A percentile compares a stretch with the other conserved stretches of the same genome.
These are phyloP conservation scores for Anomalospiza imberbis DNA, from an alignment of 2,797 vertebrate genomes.

Conservation along the genomic window DNA sequence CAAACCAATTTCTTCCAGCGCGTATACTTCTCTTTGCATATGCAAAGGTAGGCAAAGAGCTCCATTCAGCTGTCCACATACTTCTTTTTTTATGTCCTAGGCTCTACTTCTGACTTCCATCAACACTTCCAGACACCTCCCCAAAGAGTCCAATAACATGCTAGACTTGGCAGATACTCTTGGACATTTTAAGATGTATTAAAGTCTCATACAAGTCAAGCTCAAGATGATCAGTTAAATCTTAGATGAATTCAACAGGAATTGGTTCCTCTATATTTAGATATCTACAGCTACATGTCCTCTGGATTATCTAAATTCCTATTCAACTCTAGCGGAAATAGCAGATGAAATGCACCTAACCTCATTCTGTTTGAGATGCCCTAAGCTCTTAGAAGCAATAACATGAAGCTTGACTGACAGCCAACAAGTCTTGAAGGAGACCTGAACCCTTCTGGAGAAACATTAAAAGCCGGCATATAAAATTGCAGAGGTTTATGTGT, in stretches of 20 bases:
- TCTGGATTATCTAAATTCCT: background rate
- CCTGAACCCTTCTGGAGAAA: background rate
- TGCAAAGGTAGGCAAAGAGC: background rate
- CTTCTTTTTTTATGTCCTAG: background rate
- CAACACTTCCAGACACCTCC: background rate
- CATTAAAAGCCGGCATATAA: background rate
- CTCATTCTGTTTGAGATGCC: background rate
- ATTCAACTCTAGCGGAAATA: background rate
- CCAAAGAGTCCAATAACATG: background rate
- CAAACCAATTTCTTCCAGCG: background rate
- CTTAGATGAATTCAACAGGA: background rate
- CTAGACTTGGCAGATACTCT: background rate
- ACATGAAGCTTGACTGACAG: background rate
- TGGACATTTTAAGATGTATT: background rate
- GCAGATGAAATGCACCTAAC: background rate
- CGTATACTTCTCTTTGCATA: background rate
- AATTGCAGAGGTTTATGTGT: background rate
- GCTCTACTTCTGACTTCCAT: background rate
- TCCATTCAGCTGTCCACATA: background rate
- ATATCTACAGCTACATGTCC: background rate
- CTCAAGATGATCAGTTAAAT: background rate
- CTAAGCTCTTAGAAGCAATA: background rate
- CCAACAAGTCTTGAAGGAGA: background rate
- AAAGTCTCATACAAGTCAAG: background rate
- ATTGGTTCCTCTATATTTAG: background rate